A percentile compares a stretch with the other conserved stretches of the same genome.
These are phyloP conservation scores for Hipparchia semele DNA, from an alignment of 2,888 invertebrate genomes.

Conservation along the genomic window DNA sequence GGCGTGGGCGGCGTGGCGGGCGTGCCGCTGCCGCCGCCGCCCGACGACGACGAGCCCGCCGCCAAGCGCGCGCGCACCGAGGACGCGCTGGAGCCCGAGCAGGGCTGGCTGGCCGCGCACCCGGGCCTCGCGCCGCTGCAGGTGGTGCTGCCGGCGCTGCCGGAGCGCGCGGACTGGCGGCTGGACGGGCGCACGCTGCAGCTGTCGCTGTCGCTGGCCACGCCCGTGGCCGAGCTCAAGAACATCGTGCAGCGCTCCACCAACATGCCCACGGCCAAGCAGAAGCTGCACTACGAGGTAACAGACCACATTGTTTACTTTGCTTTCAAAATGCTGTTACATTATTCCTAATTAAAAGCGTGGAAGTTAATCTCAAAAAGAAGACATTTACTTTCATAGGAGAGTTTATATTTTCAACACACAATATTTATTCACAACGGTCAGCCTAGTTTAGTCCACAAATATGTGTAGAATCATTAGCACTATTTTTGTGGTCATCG, in stretches of 20 bases:
- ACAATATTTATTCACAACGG: too few relatives aligned
- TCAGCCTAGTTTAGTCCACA: too few relatives aligned
- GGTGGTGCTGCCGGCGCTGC: conserved; percentile 91
- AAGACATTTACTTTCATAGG: too few relatives aligned
- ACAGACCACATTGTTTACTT: conserved; percentile 22
- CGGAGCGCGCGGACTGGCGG: conserved; percentile 97
- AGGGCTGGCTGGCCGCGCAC: conserved; percentile 67
- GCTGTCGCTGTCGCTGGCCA: conserved; percentile 89
- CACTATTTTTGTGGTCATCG: too few relatives aligned
- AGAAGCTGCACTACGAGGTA: conserved; percentile 97
- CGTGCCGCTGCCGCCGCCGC: conserved; percentile 43
- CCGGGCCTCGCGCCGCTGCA: conserved; percentile 60
- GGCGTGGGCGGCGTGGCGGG: conserved; percentile 46
- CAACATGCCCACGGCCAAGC: conserved; percentile 98
- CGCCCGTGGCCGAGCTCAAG: conserved; percentile 94
- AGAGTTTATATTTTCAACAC: too few relatives aligned
- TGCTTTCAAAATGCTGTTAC: too few relatives aligned
- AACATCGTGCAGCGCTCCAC: conserved; percentile 92
- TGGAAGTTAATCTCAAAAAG: too few relatives aligned
- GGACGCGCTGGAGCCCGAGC: conserved; percentile 96
- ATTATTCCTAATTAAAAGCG: too few relatives aligned
- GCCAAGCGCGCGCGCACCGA: conserved; percentile 95
- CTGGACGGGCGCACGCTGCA: conserved; percentile 94
- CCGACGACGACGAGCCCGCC: conserved; percentile 88
- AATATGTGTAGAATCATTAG: too few relatives aligned